phyloP scores from a whole-genome alignment of 2,888 invertebrate species.

The Drosophila bunnanda region DNA sequence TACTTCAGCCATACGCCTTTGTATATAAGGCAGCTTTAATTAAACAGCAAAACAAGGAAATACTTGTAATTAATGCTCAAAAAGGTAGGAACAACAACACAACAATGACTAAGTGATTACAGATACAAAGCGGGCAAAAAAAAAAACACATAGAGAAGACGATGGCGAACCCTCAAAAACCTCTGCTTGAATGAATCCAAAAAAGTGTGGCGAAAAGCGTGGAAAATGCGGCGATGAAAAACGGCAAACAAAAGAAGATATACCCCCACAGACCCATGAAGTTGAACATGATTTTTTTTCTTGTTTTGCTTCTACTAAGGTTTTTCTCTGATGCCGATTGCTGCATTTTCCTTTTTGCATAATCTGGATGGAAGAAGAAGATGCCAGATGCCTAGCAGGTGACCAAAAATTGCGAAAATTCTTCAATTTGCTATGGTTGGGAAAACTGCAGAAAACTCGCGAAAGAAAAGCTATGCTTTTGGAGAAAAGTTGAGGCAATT shows the following conservation, averaged over 20 bases:
- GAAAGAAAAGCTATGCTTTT: too few relatives aligned
- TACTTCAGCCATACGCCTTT: neutral
- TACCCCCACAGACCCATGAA: constrained; percentile 26
- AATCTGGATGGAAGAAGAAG: constrained; percentile 17
- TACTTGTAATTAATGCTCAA: constrained; percentile 67
- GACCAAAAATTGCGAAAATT: constrained; percentile 44
- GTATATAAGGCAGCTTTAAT: constrained; percentile 34
- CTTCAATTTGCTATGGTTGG: constrained; percentile 3
- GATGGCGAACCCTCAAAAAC: constrained; percentile 44
- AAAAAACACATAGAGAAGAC: constrained; percentile 10
- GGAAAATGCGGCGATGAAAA: constrained; percentile 48
- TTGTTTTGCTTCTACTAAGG: constrained; percentile 1
- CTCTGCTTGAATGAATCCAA: constrained; percentile 58
- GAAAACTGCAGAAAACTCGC: neutral
- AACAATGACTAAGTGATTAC: constrained; percentile 70
- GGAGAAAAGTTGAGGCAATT: neutral
- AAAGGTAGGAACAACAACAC: constrained; percentile 50
- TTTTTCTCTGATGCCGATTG: constrained; percentile 49
- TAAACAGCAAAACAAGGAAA: constrained; percentile 62
- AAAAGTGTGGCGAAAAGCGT: constrained; percentile 61
- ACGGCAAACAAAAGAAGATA: constrained; percentile 44
- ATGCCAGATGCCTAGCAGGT: constrained; percentile 19
- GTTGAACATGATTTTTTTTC: constrained; percentile 22
- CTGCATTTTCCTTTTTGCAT: constrained; percentile 53
- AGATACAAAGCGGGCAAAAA: constrained; percentile 53